phyloP scores from a whole-genome alignment of 2,797 vertebrate genomes.

The Amblyopsis hoosieri region DNA sequence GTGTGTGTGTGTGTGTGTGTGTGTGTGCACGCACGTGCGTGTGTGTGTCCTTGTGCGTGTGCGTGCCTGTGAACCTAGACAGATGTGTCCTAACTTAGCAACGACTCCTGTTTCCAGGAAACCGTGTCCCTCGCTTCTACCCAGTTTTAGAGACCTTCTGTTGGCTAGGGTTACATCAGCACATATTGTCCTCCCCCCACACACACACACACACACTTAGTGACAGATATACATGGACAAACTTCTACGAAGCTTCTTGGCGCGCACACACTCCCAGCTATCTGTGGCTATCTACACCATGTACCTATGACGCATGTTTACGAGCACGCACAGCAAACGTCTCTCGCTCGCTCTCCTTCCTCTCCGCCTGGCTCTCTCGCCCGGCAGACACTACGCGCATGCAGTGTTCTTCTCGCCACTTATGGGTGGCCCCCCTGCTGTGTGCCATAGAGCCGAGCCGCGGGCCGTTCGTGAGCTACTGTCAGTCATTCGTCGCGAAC shows the following conservation, averaged over 20 bases:
- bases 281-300: too few species aligned
- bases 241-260: conserved; percentile 27
- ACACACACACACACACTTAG: conserved; percentile 18
- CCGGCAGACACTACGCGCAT: too few species aligned
- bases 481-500: too few species aligned
- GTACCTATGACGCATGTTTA: too few species aligned
- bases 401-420: too few species aligned
- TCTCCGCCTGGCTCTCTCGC: too few species aligned
- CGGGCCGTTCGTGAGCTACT: too few species aligned
- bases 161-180: conserved; percentile 51
- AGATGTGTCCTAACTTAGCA: conserved; percentile 73
- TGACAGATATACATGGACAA: conserved; percentile 30
- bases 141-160: conserved; percentile 52
- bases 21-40: not conserved
- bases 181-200: conserved; percentile 14
- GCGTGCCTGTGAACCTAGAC: conserved; percentile 44
- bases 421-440: too few species aligned
- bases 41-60: not conserved
- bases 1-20: conserved; percentile 11
- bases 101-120: conserved; percentile 67
- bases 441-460: too few species aligned
- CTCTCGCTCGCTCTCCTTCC: too few species aligned
- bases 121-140: conserved; percentile 32
- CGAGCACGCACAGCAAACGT: too few species aligned
- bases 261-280: conserved; percentile 26